These are phyloP conservation scores for Hypercompe scribonia DNA, from an alignment of 2,888 invertebrate genomes.

Conservation along the genomic window DNA sequence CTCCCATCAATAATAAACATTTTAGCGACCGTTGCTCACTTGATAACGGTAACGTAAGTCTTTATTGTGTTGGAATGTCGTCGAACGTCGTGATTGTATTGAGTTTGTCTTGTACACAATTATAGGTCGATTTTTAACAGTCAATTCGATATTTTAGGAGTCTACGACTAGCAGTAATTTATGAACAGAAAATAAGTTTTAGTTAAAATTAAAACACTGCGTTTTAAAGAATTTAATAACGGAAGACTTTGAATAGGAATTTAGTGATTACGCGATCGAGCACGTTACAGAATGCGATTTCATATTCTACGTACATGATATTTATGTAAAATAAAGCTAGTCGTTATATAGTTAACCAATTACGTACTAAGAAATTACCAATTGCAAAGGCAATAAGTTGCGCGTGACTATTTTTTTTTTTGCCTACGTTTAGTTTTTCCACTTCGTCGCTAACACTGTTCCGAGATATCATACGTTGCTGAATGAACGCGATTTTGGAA, in stretches of 20 bases:
- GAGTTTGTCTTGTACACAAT: constrained; percentile 15
- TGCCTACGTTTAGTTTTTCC: not conserved
- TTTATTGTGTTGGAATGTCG: constrained; percentile 37
- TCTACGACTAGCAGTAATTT: not conserved
- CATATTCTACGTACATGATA: constrained; percentile 17
- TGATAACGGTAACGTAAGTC: constrained; percentile 31
- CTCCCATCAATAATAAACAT: constrained; percentile 5
- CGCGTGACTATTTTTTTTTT: constrained; percentile 11
- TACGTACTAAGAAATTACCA: constrained; percentile 5
- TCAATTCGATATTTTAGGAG: not conserved
- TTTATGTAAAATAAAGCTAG: not conserved
- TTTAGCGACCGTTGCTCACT: constrained; percentile 25
- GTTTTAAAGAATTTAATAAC: not conserved
- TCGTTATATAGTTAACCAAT: constrained; percentile 2
- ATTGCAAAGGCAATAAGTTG: constrained; percentile 4
- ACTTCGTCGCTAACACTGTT: constrained; percentile 7
- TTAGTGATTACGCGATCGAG: not conserved
- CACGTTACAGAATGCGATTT: constrained; percentile 39
- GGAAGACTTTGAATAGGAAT: not conserved
- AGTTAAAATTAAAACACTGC: not conserved
- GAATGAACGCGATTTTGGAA: constrained; percentile 71
- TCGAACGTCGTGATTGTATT: constrained; percentile 43
- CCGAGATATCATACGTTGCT: constrained; percentile 16
- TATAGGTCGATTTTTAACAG: not conserved
- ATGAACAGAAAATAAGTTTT: not conserved